Percentiles rank a stretch among this genome's conserved stretches.
Conservation (phyloP, 2,888 invertebrate genomes). For the Eurytoma californica region DNA sequence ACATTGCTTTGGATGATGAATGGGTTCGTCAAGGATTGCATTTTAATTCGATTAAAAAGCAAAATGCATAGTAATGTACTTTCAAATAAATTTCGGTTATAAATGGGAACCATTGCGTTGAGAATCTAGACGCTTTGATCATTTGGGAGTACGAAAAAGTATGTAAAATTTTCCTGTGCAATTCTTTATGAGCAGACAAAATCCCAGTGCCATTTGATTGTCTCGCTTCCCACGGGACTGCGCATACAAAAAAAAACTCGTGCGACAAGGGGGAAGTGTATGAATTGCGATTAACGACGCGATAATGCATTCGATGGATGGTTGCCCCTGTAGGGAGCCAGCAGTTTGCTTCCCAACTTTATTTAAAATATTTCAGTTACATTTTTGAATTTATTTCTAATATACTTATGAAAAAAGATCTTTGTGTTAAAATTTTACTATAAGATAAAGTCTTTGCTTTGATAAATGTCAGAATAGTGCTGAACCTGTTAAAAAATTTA, state of each 20-base stretch:
- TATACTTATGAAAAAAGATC: too few species aligned
- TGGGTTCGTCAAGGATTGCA: too few species aligned
- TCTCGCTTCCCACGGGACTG: conserved; percentile 41
- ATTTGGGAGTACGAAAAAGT: background rate
- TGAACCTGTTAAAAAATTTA: background rate
- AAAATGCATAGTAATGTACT: too few species aligned
- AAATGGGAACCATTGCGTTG: background rate
- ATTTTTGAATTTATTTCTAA: too few species aligned
- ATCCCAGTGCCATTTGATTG: conserved; percentile 30
- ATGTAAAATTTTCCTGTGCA: conserved; percentile 13
- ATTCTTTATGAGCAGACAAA: background rate
- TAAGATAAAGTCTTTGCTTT: too few species aligned
- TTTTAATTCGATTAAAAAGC: too few species aligned
- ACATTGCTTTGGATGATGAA: too few species aligned
- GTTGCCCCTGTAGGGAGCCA: too few species aligned
- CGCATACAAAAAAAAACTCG: conserved; percentile 13
- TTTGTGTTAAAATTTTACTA: too few species aligned
- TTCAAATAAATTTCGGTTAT: background rate
- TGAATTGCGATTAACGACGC: conserved; percentile 38
- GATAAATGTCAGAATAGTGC: too few species aligned
- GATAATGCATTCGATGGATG: conserved; percentile 24
- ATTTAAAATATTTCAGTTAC: too few species aligned
- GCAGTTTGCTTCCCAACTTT: too few species aligned
- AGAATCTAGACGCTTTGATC: background rate
- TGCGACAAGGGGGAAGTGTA: background rate